Conservation (phyloP, 1,140 invertebrate species). For the Gyrodactylus salaris region DNA sequence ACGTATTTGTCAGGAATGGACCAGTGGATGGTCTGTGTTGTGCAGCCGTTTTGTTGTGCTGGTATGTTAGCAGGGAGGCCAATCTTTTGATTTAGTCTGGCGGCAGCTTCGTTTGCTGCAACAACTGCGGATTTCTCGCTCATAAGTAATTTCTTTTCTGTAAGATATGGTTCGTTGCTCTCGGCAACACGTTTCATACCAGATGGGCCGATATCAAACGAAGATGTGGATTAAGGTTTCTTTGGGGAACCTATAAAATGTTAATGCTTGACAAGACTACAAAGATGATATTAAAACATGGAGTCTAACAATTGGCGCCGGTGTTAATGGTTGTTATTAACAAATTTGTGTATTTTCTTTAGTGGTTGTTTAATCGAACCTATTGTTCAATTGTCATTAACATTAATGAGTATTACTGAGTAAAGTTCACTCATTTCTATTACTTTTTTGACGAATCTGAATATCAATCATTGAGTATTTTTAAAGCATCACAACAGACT, state of each 20-base stretch:
- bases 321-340: no score
- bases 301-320: neutral
- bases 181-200: neutral
- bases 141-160: neutral
- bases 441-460: no score
- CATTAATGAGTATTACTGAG: neutral
- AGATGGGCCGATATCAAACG: neutral
- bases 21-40: neutral
- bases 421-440: neutral
- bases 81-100: neutral
- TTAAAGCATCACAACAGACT: no score
- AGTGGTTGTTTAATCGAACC: no score
- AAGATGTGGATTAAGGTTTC: neutral
- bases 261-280: neutral
- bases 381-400: no score
- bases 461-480: no score
- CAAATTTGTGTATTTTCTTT: no score
- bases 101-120: neutral
- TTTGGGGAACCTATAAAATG: neutral
- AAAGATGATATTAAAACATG: neutral
- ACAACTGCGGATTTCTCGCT: neutral
- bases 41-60: neutral
- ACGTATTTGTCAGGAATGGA: constrained; percentile 7
- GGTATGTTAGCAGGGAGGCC: neutral
- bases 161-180: neutral